Conservation (phyloP, 2,113 vertebrate genomes). For the Taurulus bubalis region DNA sequence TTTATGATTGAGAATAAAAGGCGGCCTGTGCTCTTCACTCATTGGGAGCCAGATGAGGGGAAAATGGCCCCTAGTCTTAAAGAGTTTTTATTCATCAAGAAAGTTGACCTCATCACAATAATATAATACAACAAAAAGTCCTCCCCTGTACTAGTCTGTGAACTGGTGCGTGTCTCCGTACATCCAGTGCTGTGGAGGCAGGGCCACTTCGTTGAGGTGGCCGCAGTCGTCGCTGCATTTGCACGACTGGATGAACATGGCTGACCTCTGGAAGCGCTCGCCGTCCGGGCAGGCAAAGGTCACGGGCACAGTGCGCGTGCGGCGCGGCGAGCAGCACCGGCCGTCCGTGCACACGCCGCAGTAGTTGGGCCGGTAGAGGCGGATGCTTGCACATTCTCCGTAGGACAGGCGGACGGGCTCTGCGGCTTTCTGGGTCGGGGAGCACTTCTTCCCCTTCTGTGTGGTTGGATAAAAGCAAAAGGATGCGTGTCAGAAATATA, state of each 20-base stretch:
- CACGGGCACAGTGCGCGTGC: constrained; percentile 81
- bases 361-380: constrained; percentile 83
- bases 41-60: constrained; percentile 40
- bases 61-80: constrained; percentile 39
- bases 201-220: constrained; percentile 81
- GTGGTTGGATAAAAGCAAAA: constrained; percentile 27
- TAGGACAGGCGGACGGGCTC: constrained; percentile 78
- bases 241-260: constrained; percentile 87
- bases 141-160: constrained; percentile 62
- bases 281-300: constrained; percentile 83
- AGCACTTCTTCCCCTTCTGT: constrained; percentile 85
- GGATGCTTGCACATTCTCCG: constrained; percentile 82
- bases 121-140: background rate
- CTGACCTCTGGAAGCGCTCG: constrained; percentile 76
- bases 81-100: constrained; percentile 18
- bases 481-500: background rate
- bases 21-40: constrained; percentile 19
- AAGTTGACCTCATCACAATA: constrained; percentile 25
- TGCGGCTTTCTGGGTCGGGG: constrained; percentile 77
- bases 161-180: constrained; percentile 82
- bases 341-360: constrained; percentile 83
- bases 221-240: constrained; percentile 82
- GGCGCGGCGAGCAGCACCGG: constrained; percentile 84
- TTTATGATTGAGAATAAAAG: constrained; percentile 38
- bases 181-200: constrained; percentile 80